Evolutionary conservation across 1,140 invertebrate species (phyloP).

Genomic region (Drosophila sechellia): DNA sequence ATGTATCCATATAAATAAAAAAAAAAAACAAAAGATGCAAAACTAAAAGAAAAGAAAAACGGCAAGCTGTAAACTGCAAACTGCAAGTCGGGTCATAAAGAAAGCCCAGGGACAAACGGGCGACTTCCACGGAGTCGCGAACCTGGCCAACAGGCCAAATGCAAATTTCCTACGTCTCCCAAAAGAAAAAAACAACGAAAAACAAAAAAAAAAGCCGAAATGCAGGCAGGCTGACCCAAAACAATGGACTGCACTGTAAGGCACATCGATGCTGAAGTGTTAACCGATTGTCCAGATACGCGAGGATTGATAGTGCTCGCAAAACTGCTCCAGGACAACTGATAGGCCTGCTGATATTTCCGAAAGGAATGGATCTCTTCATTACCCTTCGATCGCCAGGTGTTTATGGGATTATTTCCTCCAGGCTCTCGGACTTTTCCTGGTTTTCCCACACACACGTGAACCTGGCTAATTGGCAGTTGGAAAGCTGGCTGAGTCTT

Average conservation of each 20-base stretch:
- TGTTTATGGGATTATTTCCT: neutral
- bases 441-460: conserved; percentile 28
- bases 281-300: conserved; percentile 46
- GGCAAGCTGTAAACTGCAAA: conserved; percentile 40
- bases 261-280: conserved; percentile 41
- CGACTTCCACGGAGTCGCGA: conserved; percentile 46
- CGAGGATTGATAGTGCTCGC: conserved; percentile 38
- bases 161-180: conserved; percentile 51
- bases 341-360: conserved; percentile 1
- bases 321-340: conserved; percentile 30
- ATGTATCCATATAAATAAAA: conserved; percentile 38
- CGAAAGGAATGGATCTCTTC: conserved; percentile 23
- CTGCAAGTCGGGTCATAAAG: conserved; percentile 71
- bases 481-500: conserved; percentile 19
- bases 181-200: conserved; percentile 1
- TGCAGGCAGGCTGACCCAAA: conserved; percentile 38
- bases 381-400: conserved; percentile 27
- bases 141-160: conserved; percentile 68
- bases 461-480: conserved; percentile 30
- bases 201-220: conserved; percentile 4
- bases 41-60: conserved; percentile 27
- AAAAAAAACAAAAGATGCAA: conserved; percentile 6
- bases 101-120: conserved; percentile 58
- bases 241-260: conserved; percentile 44
- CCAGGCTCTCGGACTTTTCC: neutral